Conservation (phyloP, 2,113 vertebrate genomes). For the Oncorhynchus nerka region DNA sequence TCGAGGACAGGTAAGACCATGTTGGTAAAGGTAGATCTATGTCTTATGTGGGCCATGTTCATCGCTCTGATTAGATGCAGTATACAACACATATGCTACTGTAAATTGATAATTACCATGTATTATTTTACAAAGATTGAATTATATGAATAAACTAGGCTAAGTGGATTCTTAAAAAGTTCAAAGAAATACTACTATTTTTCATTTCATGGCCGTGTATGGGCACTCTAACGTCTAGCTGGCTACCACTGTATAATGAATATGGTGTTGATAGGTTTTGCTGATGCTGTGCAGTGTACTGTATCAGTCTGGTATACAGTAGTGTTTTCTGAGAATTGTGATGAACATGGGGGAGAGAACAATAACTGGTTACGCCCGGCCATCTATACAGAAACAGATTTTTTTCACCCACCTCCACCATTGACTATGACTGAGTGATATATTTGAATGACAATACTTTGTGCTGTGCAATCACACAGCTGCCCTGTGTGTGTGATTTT, state of each 20-base stretch:
- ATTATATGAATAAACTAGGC: no score
- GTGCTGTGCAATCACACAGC: slow-evolving; percentile 66
- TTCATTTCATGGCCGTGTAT: neutral
- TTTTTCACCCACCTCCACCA: slow-evolving; percentile 12
- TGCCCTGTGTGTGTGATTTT: slow-evolving; percentile 53
- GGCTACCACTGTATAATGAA: neutral
- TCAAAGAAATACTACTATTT: neutral
- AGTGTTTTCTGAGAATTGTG: slow-evolving; percentile 45
- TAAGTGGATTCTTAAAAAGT: no score
- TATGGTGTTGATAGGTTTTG: slow-evolving; percentile 27
- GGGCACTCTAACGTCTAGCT: neutral
- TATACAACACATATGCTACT: no score
- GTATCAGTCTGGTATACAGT: slow-evolving; percentile 22
- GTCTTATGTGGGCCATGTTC: no score
- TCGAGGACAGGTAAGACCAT: no score
- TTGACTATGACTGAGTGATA: slow-evolving; percentile 29
- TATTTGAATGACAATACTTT: slow-evolving; percentile 72
- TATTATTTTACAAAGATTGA: no score
- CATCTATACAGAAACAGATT: slow-evolving; percentile 55
- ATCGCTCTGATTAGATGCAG: no score
- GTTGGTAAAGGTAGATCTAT: no score
- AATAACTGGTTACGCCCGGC: slow-evolving; percentile 44
- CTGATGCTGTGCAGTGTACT: slow-evolving; percentile 29
- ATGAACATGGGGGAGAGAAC: slow-evolving; percentile 59
- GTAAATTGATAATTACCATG: no score